Percentiles rank a stretch among this genome's conserved stretches.
These are phyloP conservation scores for Atrina japonica DNA, from an alignment of 2,888 invertebrate species.

Conservation along the genomic window DNA sequence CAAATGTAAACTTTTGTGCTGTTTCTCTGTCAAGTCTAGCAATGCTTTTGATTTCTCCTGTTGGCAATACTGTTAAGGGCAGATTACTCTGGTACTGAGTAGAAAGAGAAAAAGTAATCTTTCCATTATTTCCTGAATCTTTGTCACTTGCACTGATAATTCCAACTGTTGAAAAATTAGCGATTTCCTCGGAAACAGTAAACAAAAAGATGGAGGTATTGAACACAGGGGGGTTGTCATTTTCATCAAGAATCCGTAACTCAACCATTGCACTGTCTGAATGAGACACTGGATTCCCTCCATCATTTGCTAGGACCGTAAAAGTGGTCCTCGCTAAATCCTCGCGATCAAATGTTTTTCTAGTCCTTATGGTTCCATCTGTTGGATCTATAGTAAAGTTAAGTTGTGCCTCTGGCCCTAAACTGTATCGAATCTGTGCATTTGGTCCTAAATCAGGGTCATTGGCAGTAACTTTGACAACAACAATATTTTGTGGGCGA, in stretches of 20 bases:
- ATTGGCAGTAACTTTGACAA: constrained; percentile 90
- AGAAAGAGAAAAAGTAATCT: constrained; percentile 50
- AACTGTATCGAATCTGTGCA: constrained; percentile 50
- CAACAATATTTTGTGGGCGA: constrained; percentile 79
- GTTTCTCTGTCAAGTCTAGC: constrained; percentile 32
- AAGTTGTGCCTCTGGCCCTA: constrained; percentile 85
- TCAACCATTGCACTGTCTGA: constrained; percentile 91
- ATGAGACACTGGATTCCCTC: constrained; percentile 92
- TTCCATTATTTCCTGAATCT: constrained; percentile 65
- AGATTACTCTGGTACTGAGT: constrained; percentile 11
- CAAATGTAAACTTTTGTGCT: constrained; percentile 24
- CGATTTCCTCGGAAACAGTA: constrained; percentile 82
- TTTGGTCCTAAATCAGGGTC: constrained; percentile 83
- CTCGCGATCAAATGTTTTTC: constrained; percentile 51
- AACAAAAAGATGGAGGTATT: constrained; percentile 91
- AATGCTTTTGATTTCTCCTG: constrained; percentile 34
- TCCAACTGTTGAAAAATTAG: constrained; percentile 68
- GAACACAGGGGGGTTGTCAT: constrained; percentile 96
- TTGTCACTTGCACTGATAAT: constrained; percentile 67
- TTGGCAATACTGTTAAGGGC: constrained; percentile 27
- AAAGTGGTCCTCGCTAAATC: constrained; percentile 24
- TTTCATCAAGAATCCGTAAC: constrained; percentile 92
- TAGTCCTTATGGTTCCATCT: constrained; percentile 53
- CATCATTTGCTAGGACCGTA: constrained; percentile 83
- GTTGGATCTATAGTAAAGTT: constrained; percentile 37